Base-by-base conservation (phyloP, 2,888 invertebrate genomes). In the Odontocolon sp. region DNA sequence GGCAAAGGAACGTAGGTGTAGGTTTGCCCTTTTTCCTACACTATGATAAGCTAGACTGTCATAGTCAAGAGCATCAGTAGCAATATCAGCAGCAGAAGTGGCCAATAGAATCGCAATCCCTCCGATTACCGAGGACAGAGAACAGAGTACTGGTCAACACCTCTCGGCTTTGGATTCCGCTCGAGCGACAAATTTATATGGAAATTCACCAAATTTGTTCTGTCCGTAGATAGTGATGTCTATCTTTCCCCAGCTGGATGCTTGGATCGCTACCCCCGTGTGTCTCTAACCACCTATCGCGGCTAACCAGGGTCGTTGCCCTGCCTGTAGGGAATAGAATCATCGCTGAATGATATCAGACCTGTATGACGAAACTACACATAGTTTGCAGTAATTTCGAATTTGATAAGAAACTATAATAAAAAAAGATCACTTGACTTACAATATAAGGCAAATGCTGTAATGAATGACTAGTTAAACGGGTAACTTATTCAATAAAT, bases 171-270 rank as follows among this genome's bases (percentile, higher is more conserved):
- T 28, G 42, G 14, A 28, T 47, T 67, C 40, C 64, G 23, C 18
- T 23, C 66, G 54, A 21, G 56, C 81, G 84, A 83, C 88, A 86
- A 90, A 90, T 90, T 90, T 90, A 90, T 89, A 90, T 90, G 90
- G 90, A 90, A 90, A 90, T 90, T 87, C 85, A 72, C 80, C 85
- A 88, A 88, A 89, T 88, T 89, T 85, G 86, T 87, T 88, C 86
- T 16, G 57, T 26, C 50, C 71, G 59, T 59, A 57, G 57, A 57
- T 57, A 57, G 47, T 54, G 23, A 33, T 45, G 28, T 45, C 64
- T 57, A 57, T 64, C 50, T 38, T 57, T 72, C 50, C 21, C 38
- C 31, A 47, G 16, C 38, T 45, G 47, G 38, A 64, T 64, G 57
- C 64, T 64, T 54, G 70, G n/a, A 33, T 28, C 45, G 38, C 38